Conservation (phyloP, 2,113 vertebrate genomes). For the Rhinichthys klamathensis region DNA sequence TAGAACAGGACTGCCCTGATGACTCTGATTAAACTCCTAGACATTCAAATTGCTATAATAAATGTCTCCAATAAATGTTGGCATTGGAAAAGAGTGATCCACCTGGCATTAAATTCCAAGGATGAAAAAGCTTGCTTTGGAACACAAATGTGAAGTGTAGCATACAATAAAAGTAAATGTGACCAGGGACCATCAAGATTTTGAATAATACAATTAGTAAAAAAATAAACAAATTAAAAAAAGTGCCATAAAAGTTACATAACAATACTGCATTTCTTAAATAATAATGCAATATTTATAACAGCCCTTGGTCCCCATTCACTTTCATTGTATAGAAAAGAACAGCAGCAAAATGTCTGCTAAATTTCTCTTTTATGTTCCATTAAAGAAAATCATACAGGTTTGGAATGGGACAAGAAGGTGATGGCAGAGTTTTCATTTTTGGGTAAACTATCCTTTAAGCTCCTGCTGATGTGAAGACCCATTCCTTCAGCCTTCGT, state of each 20-base stretch:
- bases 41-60: constrained; percentile 2
- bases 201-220: no score
- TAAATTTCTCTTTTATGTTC: no score
- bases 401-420: no score
- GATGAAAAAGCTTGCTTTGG: neutral
- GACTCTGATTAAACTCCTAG: constrained; percentile 18
- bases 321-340: neutral
- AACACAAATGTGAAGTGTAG: no score
- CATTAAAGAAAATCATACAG: no score
- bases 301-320: neutral
- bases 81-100: neutral
- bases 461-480: constrained; percentile 9
- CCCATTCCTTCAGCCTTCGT: constrained; percentile 26
- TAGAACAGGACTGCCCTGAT: constrained; percentile 23
- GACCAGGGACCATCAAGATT: no score
- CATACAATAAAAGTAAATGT: no score
- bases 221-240: no score
- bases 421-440: no score
- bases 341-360: no score
- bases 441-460: neutral
- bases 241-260: neutral
- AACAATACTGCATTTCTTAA: neutral
- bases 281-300: no score
- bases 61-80: neutral
- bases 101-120: neutral